Percentiles rank a stretch among this genome's conserved stretches.
These are phyloP conservation scores for Eulimnadia texana DNA, from an alignment of 1,140 invertebrate genomes.

Conservation along the genomic window DNA sequence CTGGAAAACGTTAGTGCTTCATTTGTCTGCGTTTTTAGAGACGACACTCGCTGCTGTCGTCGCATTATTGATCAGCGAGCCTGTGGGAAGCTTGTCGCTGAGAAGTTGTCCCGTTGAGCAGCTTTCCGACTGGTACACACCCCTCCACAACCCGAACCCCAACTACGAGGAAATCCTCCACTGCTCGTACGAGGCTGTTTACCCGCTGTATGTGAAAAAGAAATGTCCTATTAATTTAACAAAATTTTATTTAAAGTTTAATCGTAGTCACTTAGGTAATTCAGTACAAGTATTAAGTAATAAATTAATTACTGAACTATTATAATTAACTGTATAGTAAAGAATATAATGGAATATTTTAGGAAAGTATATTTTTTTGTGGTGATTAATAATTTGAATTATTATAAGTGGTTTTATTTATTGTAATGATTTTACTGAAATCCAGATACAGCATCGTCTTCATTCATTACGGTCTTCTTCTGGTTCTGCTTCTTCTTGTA, in stretches of 20 bases:
- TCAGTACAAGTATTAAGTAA: too few species aligned
- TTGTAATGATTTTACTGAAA: conserved; percentile 23
- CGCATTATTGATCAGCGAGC: conserved; percentile 59
- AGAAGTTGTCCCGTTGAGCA: conserved; percentile 58
- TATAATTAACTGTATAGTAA: too few species aligned
- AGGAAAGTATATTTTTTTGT: too few species aligned
- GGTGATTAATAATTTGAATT: conserved; percentile 16
- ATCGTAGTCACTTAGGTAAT: too few species aligned
- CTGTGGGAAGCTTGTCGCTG: conserved; percentile 54
- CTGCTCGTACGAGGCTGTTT: conserved; percentile 93
- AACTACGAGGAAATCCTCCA: conserved; percentile 76
- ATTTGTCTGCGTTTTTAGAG: conserved; percentile 66
- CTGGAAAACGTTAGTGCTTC: conserved; percentile 50
- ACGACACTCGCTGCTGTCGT: conserved; percentile 51
- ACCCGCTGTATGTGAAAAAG: conserved; percentile 68
- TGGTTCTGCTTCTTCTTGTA: conserved; percentile 63
- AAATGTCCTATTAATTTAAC: too few species aligned
- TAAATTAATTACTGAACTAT: too few species aligned
- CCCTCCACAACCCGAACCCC: conserved; percentile 83
- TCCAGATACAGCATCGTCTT: conserved; percentile 86
- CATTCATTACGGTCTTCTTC: conserved; percentile 72
- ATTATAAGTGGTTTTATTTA: conserved; percentile 2
- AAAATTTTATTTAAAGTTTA: too few species aligned
- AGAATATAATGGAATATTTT: too few species aligned
- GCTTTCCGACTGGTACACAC: conserved; percentile 88